These are phyloP conservation scores for Danio kyathit DNA, from an alignment of 2,797 vertebrate genomes.

Conservation along the genomic window DNA sequence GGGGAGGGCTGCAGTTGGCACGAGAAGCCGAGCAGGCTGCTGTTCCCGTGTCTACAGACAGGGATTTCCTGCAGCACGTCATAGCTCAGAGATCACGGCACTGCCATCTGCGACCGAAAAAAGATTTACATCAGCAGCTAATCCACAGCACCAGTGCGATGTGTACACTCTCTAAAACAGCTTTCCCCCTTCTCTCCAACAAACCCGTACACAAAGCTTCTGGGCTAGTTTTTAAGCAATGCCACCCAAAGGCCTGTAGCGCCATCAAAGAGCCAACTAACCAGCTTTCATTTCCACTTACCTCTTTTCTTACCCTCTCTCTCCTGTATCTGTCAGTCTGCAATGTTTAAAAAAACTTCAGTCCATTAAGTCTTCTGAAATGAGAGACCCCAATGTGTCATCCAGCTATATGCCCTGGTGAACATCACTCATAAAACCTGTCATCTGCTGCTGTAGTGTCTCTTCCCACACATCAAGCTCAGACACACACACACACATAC, in stretches of 20 bases:
- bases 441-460: constrained; percentile 72
- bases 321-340: constrained; percentile 70
- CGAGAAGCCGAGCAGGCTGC: constrained; percentile 58
- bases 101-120: constrained; percentile 80
- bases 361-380: constrained; percentile 78
- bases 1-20: constrained; percentile 68
- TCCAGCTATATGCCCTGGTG: constrained; percentile 75
- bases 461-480: constrained; percentile 57
- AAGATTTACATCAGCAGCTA: constrained; percentile 82
- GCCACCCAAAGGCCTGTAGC: constrained; percentile 38
- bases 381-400: constrained; percentile 82
- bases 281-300: constrained; percentile 45
- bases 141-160: constrained; percentile 69
- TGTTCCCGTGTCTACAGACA: constrained; percentile 74
- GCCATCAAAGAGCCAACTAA: constrained; percentile 33
- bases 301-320: constrained; percentile 29
- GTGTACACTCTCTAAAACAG: constrained; percentile 13
- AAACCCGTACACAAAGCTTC: constrained; percentile 43
- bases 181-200: constrained; percentile 25
- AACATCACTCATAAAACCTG: constrained; percentile 75
- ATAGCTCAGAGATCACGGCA: constrained; percentile 80
- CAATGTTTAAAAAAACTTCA: constrained; percentile 72
- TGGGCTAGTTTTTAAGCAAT: constrained; percentile 30
- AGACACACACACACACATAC: constrained; percentile 3
- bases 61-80: constrained; percentile 83